These are phyloP conservation scores for Parnassius glacialis DNA, from an alignment of 2,888 invertebrate genomes.

Conservation along the genomic window DNA sequence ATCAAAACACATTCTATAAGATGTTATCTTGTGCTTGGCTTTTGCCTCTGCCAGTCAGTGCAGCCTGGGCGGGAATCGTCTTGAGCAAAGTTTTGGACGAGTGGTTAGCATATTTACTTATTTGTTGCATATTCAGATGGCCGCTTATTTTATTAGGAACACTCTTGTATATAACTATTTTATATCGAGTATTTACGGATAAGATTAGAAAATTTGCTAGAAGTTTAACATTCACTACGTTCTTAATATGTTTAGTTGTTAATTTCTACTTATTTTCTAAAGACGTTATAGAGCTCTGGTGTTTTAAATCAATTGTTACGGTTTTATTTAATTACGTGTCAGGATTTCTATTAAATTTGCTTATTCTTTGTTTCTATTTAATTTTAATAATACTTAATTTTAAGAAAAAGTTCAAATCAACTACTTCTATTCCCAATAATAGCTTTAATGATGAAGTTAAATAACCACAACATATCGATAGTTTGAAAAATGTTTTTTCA, in stretches of 20 bases:
- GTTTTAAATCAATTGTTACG: constrained; percentile 46
- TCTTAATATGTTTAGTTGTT: constrained; percentile 62
- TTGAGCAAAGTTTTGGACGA: constrained; percentile 37
- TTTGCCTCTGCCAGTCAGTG: constrained; percentile 54
- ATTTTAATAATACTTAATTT: constrained; percentile 54
- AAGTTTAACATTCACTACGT: constrained; percentile 62
- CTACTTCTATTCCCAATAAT: constrained; percentile 39
- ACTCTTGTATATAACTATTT: constrained; percentile 51
- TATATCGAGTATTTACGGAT: constrained; percentile 58
- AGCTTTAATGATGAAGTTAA: constrained; percentile 28
- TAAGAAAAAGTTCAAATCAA: constrained; percentile 45
- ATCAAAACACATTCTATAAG: constrained; percentile 52
- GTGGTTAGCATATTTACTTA: constrained; percentile 51
- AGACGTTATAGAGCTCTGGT: constrained; percentile 61
- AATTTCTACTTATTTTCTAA: constrained; percentile 63
- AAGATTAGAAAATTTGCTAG: constrained; percentile 62
- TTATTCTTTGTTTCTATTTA: constrained; percentile 57
- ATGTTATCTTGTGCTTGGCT: constrained; percentile 60
- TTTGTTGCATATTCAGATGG: constrained; percentile 62
- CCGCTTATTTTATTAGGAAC: constrained; percentile 63
- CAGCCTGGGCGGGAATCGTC: constrained; percentile 43
- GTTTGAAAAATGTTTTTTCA: too few relatives aligned
- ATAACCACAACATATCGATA: not conserved
- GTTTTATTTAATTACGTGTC: constrained; percentile 51
- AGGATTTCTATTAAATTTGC: constrained; percentile 57